phyloP scores from a whole-genome alignment of 2,888 invertebrate genomes.

The Chorisops tibialis region DNA sequence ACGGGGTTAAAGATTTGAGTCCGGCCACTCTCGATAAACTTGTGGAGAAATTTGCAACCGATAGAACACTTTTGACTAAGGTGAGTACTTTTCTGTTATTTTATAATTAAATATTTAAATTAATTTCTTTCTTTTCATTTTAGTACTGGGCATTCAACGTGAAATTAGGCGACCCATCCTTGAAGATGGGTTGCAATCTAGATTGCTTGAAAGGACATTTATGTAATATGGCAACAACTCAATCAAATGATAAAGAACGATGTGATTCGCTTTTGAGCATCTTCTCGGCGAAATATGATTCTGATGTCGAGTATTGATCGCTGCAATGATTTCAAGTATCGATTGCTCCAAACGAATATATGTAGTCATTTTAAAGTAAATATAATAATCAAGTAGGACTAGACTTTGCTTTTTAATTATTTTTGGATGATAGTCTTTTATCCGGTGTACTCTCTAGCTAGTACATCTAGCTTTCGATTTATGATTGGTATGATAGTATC shows the following conservation, averaged over 20 bases:
- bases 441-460: too few species aligned
- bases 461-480: too few species aligned
- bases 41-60: slow-evolving; percentile 56
- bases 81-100: slow-evolving; percentile 36
- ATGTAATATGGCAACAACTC: slow-evolving; percentile 42
- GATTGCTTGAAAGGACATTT: slow-evolving; percentile 41
- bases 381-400: too few species aligned
- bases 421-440: too few species aligned
- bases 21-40: slow-evolving; percentile 62
- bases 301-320: too few species aligned
- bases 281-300: slow-evolving; percentile 9
- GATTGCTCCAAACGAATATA: too few species aligned
- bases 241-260: slow-evolving; percentile 38
- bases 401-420: too few species aligned
- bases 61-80: slow-evolving; percentile 41
- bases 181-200: slow-evolving; percentile 42
- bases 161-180: slow-evolving; percentile 41
- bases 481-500: too few species aligned
- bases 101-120: not conserved
- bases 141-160: slow-evolving; percentile 42
- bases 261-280: slow-evolving; percentile 39
- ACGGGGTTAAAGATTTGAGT: slow-evolving; percentile 59
- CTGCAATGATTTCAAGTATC: too few species aligned
- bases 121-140: slow-evolving; percentile 12
- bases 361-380: too few species aligned